A percentile compares a stretch with the other conserved stretches of the same genome.
Conservation (phyloP, 2,113 vertebrate genomes). For the Tenrec ecaudatus region DNA sequence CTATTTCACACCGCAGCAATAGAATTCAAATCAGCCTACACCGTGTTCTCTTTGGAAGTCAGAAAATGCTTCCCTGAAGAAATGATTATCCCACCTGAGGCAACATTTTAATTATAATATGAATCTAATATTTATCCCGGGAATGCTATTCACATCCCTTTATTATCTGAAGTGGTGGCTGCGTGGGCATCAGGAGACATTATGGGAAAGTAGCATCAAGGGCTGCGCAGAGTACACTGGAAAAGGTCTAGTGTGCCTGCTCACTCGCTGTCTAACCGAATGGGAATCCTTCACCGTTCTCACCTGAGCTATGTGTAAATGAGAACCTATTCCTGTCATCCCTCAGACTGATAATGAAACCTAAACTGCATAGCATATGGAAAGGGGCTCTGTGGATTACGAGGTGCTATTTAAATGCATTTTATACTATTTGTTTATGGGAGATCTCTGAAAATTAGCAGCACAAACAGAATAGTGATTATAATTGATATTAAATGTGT, state of each 20-base stretch:
- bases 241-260: not conserved
- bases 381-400: not conserved
- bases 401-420: not conserved
- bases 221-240: not conserved
- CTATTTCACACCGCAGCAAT: not conserved
- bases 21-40: not conserved
- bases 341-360: not conserved
- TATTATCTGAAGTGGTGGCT: not conserved
- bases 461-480: conserved; percentile 3
- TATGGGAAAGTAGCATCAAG: not conserved
- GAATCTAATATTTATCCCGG: not conserved
- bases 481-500: not conserved
- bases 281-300: not conserved
- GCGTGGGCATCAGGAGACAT: not conserved
- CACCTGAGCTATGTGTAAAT: not conserved
- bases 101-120: not conserved
- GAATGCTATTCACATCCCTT: too few species aligned
- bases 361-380: not conserved
- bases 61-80: not conserved
- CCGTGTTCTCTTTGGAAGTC: not conserved
- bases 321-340: not conserved
- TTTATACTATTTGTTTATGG: not conserved
- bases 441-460: conserved; percentile 29
- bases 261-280: not conserved
- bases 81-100: not conserved